Base-by-base conservation (phyloP, 2,888 invertebrate species). In the Glomeris marginata region DNA sequence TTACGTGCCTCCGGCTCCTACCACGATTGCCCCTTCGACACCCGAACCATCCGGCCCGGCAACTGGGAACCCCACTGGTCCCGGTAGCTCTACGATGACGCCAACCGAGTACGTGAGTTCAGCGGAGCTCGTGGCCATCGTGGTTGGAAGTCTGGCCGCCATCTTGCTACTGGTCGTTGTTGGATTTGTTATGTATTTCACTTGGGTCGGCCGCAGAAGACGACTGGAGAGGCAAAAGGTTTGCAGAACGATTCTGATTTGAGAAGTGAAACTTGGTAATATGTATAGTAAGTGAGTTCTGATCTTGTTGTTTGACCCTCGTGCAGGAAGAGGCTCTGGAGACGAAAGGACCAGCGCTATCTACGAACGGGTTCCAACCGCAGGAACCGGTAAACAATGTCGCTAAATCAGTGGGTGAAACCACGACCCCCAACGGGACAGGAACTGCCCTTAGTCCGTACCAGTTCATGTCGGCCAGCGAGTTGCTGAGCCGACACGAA, bases 401-500 rank as follows among this genome's bases (percentile, higher is more conserved):
- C 18, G 18, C 22, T 38, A 36, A 15, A 42, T 36, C 13, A 5
- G 38, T 22, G 18, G 15, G 13, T 45, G 20, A 28, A 15, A 28
- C 2, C 41, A 6, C 36, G 1, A 38, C 41, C n/a, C 47, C 43
- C 20, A 45, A 38, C 44, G 38, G 52, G 4, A 28, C 38, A n/a
- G 21, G 20, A n/a, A 49, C 28, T 13, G 18, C 37, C 8, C 61
- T 74, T 34, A 73, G 71, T 55, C 75, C 74, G 0, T 74, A 70
- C 58, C 74, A 74, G 57, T 74, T 73, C 52, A 56, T 1, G 76
- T 74, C 73, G 22, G 76, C 76, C 2, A 73, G 74, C 2, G 75
- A 77, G 57, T 63, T 77, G 11, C 62, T 77, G 1, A 72, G 73
- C 55, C 74, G 75, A 58, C 75, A 76, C 58, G 75, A 76, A 59